Percentiles rank a stretch among this genome's conserved stretches.
These are phyloP conservation scores for Leucophenga varia DNA, from an alignment of 1,140 invertebrate genomes.

Conservation along the genomic window DNA sequence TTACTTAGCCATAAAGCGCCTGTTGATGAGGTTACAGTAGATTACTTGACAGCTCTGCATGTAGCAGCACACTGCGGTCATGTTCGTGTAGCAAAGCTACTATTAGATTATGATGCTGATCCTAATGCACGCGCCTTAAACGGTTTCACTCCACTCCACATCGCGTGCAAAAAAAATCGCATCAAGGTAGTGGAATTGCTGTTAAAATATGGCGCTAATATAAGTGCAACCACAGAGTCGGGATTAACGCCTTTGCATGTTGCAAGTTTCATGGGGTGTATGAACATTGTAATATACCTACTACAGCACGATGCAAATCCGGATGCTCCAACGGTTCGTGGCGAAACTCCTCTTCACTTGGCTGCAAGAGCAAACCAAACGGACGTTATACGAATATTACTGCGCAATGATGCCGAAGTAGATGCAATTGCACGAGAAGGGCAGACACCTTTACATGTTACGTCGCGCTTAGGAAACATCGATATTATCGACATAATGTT, in stretches of 20 bases:
- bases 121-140: conserved; percentile 95
- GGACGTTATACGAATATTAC: conserved; percentile 92
- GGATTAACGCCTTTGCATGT: conserved; percentile 97
- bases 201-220: conserved; percentile 90
- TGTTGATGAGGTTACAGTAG: conserved; percentile 96
- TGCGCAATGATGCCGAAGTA: conserved; percentile 94
- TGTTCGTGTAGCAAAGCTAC: conserved; percentile 88
- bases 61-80: conserved; percentile 95
- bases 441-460: conserved; percentile 93
- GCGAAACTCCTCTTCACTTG: conserved; percentile 95
- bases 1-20: conserved; percentile 90
- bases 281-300: conserved; percentile 98
- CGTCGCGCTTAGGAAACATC: conserved; percentile 86
- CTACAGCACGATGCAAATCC: conserved; percentile 92
- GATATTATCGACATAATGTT: conserved; percentile 90
- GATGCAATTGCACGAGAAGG: conserved; percentile 91
- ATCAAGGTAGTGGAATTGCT: conserved; percentile 95
- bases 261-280: conserved; percentile 98
- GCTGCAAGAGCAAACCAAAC: conserved; percentile 96
- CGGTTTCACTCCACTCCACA: conserved; percentile 97
- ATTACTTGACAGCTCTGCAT: conserved; percentile 95
- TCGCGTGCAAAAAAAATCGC: conserved; percentile 98
- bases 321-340: conserved; percentile 92
- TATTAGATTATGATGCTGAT: conserved; percentile 93
- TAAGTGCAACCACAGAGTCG: conserved; percentile 68